A percentile compares a stretch with the other conserved stretches of the same genome.
Evolutionary conservation across 2,113 vertebrate genomes (phyloP).

Genomic region (Orthonyx spaldingii): DNA sequence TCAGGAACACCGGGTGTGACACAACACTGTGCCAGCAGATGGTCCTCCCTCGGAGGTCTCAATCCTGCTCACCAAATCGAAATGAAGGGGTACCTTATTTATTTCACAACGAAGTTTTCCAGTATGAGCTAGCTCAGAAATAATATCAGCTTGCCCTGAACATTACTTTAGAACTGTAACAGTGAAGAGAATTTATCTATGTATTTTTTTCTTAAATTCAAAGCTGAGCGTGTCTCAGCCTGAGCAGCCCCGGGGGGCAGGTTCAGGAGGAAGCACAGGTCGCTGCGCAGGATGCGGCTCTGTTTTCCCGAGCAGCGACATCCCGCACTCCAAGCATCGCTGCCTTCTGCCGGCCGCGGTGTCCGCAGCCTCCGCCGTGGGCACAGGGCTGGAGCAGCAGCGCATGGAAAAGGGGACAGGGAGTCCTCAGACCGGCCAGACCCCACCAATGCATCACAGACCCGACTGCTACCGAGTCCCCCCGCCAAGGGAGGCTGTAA

Average conservation of each 20-base stretch:
- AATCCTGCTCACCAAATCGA: not conserved
- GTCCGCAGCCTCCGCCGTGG: not conserved
- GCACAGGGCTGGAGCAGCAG: not conserved
- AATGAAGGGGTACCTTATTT: not conserved
- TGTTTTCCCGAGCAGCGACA: not conserved
- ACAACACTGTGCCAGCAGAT: not conserved
- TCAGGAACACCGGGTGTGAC: not conserved
- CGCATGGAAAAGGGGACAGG: fast-evolving
- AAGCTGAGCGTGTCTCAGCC: not conserved
- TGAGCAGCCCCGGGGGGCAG: not conserved
- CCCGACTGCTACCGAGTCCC: no score
- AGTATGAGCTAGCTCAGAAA: not conserved
- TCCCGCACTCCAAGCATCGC: not conserved
- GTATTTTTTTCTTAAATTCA: not conserved
- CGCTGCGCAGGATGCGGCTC: not conserved
- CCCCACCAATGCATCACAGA: not conserved
- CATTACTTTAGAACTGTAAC: not conserved
- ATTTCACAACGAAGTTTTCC: not conserved
- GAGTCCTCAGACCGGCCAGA: not conserved
- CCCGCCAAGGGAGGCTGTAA: not conserved
- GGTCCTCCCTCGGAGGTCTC: not conserved
- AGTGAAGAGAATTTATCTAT: not conserved
- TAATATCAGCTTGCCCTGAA: not conserved
- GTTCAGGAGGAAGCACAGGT: not conserved
- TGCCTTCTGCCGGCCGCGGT: not conserved